Evolutionary conservation across 2,113 vertebrate species (phyloP), one percentile per base, ranked within the genome.

Genomic region (Chloropsis hardwickii): DNA sequence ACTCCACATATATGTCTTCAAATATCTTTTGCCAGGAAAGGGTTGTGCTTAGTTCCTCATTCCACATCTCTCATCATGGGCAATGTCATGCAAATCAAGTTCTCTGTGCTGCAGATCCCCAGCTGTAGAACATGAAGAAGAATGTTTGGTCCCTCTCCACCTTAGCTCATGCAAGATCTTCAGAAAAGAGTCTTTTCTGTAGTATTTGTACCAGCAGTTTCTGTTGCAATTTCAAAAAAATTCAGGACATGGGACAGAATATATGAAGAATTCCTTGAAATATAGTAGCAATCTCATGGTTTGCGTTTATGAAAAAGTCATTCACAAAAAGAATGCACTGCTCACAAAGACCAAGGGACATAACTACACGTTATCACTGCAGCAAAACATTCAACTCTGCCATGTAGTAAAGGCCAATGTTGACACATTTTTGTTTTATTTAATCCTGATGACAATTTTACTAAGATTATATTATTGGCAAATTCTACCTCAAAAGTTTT

Each of bases 1-100:
- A 66, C 12, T 16, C 51, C 33, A 53, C 10, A 31, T 17, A n/a
- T 0, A 45, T 0, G 0, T 19, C 25, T 91, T 57, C 47, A 88
- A 53, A 53, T 17, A 18, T 53, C 51, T 74, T 71, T 65, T 61
- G 9, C 17, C 47, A 61, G 14, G 21, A 35, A 40, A 47, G 3
- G 3, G 24, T 44, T 73, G 17, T 20, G 8, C 44, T n/a, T 51
- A n/a, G n/a, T 69, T 92, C 27, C 15, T 56, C 23, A 12, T 23
- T 89, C 7, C 1, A 2, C 21, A 35, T 33, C 18, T 6, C 24
- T 71, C 12, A 6, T 79, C 37, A 15, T 5, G 14, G 47, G 15
- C 31, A 70, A 13, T 31, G 14, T 9, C 19, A 9, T 8, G 20
- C 23, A 64, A 69, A 60, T 24, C 40, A 40, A 35, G 7, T 35